Evolutionary conservation across 1,140 invertebrate genomes (phyloP), one percentile per base, ranked within the genome.

Genomic region (Orchesella cincta): DNA sequence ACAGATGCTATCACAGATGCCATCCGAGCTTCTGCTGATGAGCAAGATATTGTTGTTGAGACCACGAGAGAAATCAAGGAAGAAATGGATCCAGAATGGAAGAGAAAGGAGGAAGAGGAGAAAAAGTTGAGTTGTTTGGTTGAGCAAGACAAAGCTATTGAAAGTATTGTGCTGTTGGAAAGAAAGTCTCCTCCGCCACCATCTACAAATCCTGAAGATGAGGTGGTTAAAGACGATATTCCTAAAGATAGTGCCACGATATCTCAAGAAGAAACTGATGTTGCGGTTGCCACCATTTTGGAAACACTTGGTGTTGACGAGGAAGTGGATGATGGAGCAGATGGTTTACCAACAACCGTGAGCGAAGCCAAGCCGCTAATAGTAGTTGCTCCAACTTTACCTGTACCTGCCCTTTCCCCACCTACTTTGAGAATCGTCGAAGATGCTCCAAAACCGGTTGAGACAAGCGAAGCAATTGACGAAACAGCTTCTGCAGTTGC

Each of bases 261-360:
- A 81, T 95, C 93, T 0, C 93, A 95, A 86, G 94, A 95, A 86
- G 94, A 96, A 86, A 96, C 94, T 0, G 93, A 94, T 83, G 94
- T 95, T 85, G 94, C 94, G 0, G 94, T 96, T 0, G 94, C 94
- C 1, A 94, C 93, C 8, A 85, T 96, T 3, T 84, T 95, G 29
- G 93, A 94, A 85, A 93, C 93, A 75, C 94, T 94, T 84, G 92
- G 92, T 52, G 79, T 81, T 72, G 80, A 80, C 33, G 70, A 79
- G 52, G 78, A 62, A 29, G 67, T 75, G 52, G 81, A 83, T 67
- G 83, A 83, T 28, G 76, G 78, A 3, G 82, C 79, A 67, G 83
- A 83, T 67, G 83, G 82, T 75, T n/a, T n/a, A n/a, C n/a, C n/a
- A n/a, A n/a, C n/a, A n/a, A 83, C 83, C 78, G 83, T 79, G 20